Percentiles rank a stretch among this genome's conserved stretches.
These are phyloP conservation scores for Regulus satrapa DNA, from an alignment of 2,113 vertebrate genomes.

Conservation along the genomic window DNA sequence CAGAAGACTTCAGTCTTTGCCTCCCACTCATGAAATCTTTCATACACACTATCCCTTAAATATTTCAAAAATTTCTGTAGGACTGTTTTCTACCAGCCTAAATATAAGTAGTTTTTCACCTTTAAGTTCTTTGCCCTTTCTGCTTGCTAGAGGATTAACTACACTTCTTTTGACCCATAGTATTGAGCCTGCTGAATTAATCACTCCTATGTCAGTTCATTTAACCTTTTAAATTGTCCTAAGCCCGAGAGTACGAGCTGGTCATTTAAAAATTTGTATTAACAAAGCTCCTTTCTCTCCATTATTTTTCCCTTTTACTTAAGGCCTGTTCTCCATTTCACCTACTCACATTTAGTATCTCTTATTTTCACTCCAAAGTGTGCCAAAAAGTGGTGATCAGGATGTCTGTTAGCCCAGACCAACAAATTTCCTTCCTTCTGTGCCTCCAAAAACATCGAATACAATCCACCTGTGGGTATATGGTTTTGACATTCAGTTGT, in stretches of 20 bases:
- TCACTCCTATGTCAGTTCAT: not conserved
- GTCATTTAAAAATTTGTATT: not conserved
- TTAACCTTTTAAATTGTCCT: not conserved
- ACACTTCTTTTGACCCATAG: not conserved
- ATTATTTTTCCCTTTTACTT: not conserved
- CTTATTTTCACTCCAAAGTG: not conserved
- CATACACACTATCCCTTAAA: not conserved
- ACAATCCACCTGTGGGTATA: not conserved
- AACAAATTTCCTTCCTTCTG: not conserved
- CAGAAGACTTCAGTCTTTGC: not conserved
- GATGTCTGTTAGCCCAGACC: constrained; percentile 11
- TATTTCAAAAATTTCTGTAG: not conserved
- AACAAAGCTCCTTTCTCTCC: not conserved
- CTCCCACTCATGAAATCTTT: not conserved
- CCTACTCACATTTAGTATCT: not conserved
- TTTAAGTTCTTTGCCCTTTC: not conserved
- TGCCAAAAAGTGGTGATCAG: not conserved
- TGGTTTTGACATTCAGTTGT: not conserved
- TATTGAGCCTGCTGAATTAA: not conserved
- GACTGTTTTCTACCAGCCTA: not conserved
- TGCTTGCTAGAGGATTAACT: not conserved
- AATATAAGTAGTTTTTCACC: not conserved
- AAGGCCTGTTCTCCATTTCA: not conserved
- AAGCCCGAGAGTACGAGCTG: not conserved
- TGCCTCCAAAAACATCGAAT: not conserved